Evolutionary conservation across 2,113 vertebrate genomes (phyloP), one percentile per base, ranked within the genome.

Genomic region (Tringa solitaria): DNA sequence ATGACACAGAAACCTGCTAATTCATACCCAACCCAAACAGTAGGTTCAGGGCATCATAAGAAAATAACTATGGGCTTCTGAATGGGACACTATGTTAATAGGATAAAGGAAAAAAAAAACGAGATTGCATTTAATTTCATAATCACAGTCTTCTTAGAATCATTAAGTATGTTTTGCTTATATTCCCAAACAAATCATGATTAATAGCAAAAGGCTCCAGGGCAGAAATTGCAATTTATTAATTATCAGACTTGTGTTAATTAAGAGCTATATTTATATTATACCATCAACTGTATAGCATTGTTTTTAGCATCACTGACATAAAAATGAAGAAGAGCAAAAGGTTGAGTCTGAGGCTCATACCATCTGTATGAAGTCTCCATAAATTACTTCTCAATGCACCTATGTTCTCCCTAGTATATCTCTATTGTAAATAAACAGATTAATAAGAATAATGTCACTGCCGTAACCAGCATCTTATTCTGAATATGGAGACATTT

Each of bases 81-180:
- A 56, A 9, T 92, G 35, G 28, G 11, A 92, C 96, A 90, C 32
- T 51, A 30, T 74, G 21, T n/a, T 90, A 92, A 64, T 19, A 87
- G 4, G 43, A 89, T 90, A 48, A 80, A 76, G 53, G 33, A 94
- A 94, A 16, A 93, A 18, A 94, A n/a, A 48, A 73, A 43, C 15
- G 14, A 51, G 18, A 3, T 54, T 77, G 54, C 39, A 90, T 90
- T 80, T 94, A 84, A 93, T 92, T 96, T 95, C 54, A 51, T 95
- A 96, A 75, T 84, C 82, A 73, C 27, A 57, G 35, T 82, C 91
- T 96, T 65, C 37, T 61, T 95, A 76, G 65, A 93, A 41, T 93
- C 56, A 84, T 95, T 93, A 95, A 73, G 6, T 35, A 92, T 69
- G 59, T 88, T 85, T 95, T 90, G 43, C 48, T 53, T 89, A 61